Base-by-base conservation (phyloP, 2,797 vertebrate genomes). In the Iguana delicatissima region DNA sequence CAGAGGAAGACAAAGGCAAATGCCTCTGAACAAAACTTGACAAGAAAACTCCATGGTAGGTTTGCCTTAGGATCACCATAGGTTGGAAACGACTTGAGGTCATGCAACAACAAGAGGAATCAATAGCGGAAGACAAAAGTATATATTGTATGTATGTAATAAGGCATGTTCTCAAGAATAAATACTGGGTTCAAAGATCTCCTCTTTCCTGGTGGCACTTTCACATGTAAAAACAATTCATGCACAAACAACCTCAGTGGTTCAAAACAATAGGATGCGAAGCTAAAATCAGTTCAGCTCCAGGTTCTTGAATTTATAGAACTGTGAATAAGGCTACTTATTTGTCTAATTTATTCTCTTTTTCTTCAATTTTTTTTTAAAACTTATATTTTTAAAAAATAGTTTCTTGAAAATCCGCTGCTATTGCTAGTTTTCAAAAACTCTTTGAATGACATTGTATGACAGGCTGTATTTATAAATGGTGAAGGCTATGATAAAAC, bases 381-480 rank as follows among this genome's bases (percentile, higher is more conserved):
- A 26, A 52, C 32, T n/a, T 10, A 16, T 55, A 87, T 93, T 89
- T 80, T 91, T 46, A 46, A 46, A 64, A 26, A 84, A 85, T 89
- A 89, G 76, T 83, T 16, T 83, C 69, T 55, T 84, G 74, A 88
- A 88, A 88, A 85, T 84, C 82, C 35, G 59, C 55, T 88, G n/a
- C 38, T 38, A 52, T 91, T 84, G 74, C 81, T 55, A 69, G 74
- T 84, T 88, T 91, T 80, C 62, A 46, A 72, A 88, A 62, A 20
- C 29, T n/a, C 16, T 89, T 52, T 10, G 42, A 89, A 59, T 89
- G 85, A 38, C 92, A 80, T 81, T 72, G 38, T 72, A 10, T 82
- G 77, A 80, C 13, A 22, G 92, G 87, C 35, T 84, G 4, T 89
- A 88, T 88, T 88, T 88, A 46, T 67, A 80, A 88, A 88, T 57